Conservation (phyloP, 2,797 vertebrate genomes). For the Phyllotis vaccarum region DNA sequence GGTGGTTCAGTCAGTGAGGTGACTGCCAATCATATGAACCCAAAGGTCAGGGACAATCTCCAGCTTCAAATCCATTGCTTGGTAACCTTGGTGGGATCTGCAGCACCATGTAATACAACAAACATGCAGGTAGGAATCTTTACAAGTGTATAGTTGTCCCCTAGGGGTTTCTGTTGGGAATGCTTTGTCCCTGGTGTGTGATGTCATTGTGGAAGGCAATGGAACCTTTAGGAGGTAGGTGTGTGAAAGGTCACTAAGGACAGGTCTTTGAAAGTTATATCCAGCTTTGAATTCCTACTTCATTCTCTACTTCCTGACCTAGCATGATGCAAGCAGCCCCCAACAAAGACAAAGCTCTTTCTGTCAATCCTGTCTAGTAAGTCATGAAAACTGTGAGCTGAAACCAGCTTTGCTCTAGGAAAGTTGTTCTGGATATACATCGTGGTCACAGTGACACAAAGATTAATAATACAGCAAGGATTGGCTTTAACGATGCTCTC, state of each 20-base stretch:
- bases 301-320: neutral
- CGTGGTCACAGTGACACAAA: neutral
- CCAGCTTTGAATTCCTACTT: neutral
- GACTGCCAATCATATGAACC: neutral
- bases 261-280: too few species aligned
- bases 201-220: neutral
- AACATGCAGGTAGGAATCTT: neutral
- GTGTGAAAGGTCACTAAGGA: neutral
- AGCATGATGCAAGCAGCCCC: neutral
- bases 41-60: neutral
- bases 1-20: neutral
- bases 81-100: neutral
- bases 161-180: neutral
- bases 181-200: too few species aligned
- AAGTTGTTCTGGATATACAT: neutral
- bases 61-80: neutral
- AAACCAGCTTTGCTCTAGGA: neutral
- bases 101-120: neutral
- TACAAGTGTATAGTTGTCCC: neutral
- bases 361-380: too few species aligned
- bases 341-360: too few species aligned
- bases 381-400: neutral
- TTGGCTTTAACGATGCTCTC: rapidly evolving
- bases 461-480: neutral
- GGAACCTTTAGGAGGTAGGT: neutral